These are phyloP conservation scores for Zaprionus capensis DNA, from an alignment of 1,140 invertebrate species.

Conservation along the genomic window DNA sequence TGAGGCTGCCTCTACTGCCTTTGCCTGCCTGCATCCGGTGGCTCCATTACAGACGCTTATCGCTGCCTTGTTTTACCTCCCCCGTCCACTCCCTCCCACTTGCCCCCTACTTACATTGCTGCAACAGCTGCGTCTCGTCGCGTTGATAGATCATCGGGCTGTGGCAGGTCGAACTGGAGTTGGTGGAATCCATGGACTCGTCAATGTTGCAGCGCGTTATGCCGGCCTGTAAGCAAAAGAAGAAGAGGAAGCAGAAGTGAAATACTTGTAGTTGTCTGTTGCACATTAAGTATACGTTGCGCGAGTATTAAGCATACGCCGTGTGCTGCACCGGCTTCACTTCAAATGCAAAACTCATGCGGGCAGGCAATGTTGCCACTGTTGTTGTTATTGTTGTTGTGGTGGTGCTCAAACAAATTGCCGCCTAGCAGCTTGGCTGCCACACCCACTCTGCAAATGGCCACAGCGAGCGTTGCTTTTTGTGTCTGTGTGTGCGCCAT, in stretches of 20 bases:
- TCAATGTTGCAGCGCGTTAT: slow-evolving; percentile 83
- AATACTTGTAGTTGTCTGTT: background rate
- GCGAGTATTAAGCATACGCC: slow-evolving; percentile 14
- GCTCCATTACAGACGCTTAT: slow-evolving; percentile 41
- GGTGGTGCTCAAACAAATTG: slow-evolving; percentile 58
- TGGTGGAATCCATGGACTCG: slow-evolving; percentile 82
- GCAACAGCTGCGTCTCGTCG: slow-evolving; percentile 81
- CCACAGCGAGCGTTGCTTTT: slow-evolving; percentile 29
- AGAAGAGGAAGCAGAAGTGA: background rate
- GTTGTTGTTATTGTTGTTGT: background rate
- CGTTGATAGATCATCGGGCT: slow-evolving; percentile 83
- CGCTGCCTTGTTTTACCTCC: slow-evolving; percentile 21
- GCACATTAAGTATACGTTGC: slow-evolving; percentile 21
- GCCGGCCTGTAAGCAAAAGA: slow-evolving; percentile 64
- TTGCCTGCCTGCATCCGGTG: background rate
- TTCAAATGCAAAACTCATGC: slow-evolving; percentile 15
- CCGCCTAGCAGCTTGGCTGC: slow-evolving; percentile 45
- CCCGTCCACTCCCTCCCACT: background rate
- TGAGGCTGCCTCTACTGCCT: background rate
- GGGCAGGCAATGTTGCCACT: background rate
- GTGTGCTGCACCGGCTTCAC: slow-evolving; percentile 23
- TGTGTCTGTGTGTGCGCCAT: slow-evolving; percentile 27
- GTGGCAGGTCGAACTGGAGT: slow-evolving; percentile 82
- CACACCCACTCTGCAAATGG: slow-evolving; percentile 21
- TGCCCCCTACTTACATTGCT: slow-evolving; percentile 65